Conservation (phyloP, 2,113 vertebrate genomes). For the Brienomyrus brachyistius region DNA sequence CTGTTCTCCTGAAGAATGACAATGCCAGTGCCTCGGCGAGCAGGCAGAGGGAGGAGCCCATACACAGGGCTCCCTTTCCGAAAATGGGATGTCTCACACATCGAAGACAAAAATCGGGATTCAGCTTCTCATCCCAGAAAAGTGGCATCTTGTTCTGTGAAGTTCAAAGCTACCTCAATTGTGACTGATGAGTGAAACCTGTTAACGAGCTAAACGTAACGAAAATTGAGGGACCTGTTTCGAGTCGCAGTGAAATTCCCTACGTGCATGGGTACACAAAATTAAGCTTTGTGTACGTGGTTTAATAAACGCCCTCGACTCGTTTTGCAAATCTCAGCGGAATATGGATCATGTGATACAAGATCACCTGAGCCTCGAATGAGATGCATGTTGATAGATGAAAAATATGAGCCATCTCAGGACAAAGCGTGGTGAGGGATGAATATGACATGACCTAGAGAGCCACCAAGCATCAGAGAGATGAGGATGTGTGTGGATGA, state of each 20-base stretch:
- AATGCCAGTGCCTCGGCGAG: not conserved
- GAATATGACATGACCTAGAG: not conserved
- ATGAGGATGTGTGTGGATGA: not conserved
- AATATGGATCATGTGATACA: not conserved
- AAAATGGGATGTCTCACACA: not conserved
- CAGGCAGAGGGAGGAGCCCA: not conserved
- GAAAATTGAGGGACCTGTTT: not conserved
- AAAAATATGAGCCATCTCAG: not conserved
- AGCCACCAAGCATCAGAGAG: not conserved
- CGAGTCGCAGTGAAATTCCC: not conserved
- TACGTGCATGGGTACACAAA: not conserved
- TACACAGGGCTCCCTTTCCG: not conserved
- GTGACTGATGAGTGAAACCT: not conserved
- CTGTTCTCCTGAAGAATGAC: not conserved
- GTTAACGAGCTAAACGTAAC: not conserved
- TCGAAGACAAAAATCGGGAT: not conserved
- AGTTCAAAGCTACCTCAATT: not conserved
- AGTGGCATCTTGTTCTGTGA: not conserved
- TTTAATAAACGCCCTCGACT: not conserved
- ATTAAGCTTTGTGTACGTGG: not conserved
- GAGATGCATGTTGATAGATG: not conserved
- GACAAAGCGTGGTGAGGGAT: not conserved
- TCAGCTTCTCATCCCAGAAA: not conserved
- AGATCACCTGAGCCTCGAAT: not conserved
- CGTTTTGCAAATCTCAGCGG: not conserved